Evolutionary conservation across 2,113 vertebrate species (phyloP).

Genomic region (Pristiophorus japonicus): DNA sequence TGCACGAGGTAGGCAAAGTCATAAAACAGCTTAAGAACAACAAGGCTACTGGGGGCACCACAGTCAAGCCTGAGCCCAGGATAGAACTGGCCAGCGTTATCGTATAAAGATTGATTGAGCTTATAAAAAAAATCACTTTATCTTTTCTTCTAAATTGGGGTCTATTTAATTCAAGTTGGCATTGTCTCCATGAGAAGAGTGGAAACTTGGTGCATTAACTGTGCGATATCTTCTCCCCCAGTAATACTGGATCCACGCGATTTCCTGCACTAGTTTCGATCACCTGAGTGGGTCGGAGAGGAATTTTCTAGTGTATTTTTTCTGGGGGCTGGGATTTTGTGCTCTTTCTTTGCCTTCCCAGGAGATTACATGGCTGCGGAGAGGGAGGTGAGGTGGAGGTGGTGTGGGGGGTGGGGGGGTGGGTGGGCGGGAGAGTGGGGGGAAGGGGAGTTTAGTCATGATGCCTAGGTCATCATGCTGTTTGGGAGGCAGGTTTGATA

Average conservation of each 20-base stretch:
- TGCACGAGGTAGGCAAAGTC: no score
- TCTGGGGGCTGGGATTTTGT: neutral
- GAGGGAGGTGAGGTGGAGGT: no score
- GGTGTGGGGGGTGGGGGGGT: no score
- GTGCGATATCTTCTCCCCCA: neutral
- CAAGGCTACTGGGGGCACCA: no score
- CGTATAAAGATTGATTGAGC: neutral
- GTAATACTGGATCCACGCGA: neutral
- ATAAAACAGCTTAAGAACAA: no score
- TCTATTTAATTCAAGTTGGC: neutral
- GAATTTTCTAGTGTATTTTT: neutral
- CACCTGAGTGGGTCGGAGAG: neutral
- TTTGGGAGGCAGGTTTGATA: neutral
- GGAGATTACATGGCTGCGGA: neutral
- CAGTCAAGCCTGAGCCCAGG: neutral
- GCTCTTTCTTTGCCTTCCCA: neutral
- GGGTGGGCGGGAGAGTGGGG: neutral
- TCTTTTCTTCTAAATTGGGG: no score
- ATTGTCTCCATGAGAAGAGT: neutral
- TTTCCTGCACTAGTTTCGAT: neutral
- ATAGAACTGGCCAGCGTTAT: neutral
- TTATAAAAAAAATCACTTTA: no score
- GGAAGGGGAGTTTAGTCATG: neutral
- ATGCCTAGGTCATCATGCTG: neutral
- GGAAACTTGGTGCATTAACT: neutral